Evolutionary conservation across 2,113 vertebrate genomes (phyloP).

Genomic region (Microcebus griseorufus): DNA sequence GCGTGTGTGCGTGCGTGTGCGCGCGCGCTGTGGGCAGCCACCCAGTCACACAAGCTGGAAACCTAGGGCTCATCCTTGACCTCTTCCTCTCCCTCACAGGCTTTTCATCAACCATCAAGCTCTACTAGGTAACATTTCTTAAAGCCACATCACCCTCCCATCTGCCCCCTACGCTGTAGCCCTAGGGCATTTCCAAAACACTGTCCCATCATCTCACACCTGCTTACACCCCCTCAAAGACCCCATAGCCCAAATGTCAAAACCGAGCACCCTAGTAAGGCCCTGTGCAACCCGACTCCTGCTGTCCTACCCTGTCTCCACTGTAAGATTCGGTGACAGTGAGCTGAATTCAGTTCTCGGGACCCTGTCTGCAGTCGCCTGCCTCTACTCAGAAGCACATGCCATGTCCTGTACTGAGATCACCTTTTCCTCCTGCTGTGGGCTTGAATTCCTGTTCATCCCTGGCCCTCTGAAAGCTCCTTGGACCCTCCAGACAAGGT

Average conservation of each 20-base stretch:
- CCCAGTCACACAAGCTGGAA: background rate
- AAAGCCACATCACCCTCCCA: background rate
- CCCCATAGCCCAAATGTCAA: background rate
- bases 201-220: background rate
- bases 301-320: background rate
- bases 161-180: accelerated
- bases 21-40: background rate
- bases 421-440: background rate
- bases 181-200: background rate
- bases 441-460: background rate
- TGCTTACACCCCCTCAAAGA: background rate
- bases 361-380: background rate
- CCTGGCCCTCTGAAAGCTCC: background rate
- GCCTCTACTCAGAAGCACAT: background rate
- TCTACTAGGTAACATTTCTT: background rate
- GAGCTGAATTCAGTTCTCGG: background rate
- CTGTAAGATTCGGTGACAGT: background rate
- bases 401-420: background rate
- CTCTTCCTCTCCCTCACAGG: background rate
- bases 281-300: background rate
- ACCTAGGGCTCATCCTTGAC: background rate
- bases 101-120: background rate
- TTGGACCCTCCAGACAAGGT: background rate
- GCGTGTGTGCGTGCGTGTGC: too few relatives aligned
- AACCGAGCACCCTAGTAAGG: background rate